These are phyloP conservation scores for Podargus strigoides DNA, from an alignment of 2,797 vertebrate species.

Conservation along the genomic window DNA sequence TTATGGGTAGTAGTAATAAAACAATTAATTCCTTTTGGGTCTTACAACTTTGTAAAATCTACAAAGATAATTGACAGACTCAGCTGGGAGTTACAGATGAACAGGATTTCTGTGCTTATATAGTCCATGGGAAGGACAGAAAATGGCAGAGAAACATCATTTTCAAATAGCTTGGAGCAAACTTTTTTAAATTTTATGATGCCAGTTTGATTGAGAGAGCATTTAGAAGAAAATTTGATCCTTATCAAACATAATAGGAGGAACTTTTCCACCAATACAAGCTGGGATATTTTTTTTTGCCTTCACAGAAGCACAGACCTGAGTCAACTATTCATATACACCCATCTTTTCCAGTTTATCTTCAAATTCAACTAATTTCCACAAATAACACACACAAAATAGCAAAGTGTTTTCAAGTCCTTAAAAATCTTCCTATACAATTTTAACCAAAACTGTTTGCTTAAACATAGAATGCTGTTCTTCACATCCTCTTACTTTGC, in stretches of 20 bases:
- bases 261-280: neutral
- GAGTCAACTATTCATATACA: neutral
- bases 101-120: neutral
- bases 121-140: neutral
- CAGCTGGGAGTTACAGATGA: neutral
- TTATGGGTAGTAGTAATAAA: conserved; percentile 34
- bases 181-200: neutral
- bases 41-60: conserved; percentile 28
- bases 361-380: neutral
- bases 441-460: conserved; percentile 24
- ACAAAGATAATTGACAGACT: neutral
- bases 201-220: neutral
- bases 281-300: neutral
- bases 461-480: conserved; percentile 2
- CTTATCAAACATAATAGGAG: neutral
- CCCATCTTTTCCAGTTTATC: neutral
- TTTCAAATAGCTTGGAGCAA: neutral
- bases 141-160: neutral
- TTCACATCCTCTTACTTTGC: conserved; percentile 30
- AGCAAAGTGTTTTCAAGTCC: neutral
- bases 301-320: neutral
- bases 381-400: neutral
- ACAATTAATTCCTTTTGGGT: conserved; percentile 29
- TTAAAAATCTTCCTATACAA: neutral
- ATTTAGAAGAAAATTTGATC: neutral